phyloP scores from a whole-genome alignment of 1,140 invertebrate genomes.

The Drosophila littoralis region DNA sequence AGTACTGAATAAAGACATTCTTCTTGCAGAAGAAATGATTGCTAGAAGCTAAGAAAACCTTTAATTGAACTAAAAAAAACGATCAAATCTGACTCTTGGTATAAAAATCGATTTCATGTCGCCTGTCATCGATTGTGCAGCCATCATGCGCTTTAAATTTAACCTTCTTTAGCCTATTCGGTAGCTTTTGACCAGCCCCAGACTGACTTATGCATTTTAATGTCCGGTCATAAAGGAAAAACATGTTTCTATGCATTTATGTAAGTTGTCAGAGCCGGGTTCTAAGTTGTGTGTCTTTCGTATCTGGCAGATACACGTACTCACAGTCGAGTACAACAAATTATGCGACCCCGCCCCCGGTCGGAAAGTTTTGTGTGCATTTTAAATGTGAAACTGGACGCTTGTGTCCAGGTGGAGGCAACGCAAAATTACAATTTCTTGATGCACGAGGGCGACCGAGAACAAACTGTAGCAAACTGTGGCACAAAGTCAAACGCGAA shows the following conservation, averaged over 20 bases:
- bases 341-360: conserved; percentile 43
- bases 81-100: neutral
- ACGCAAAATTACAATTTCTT: conserved; percentile 61
- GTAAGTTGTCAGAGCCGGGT: conserved; percentile 10
- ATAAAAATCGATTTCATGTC: conserved; percentile 1
- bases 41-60: neutral
- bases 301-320: conserved; percentile 16
- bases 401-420: conserved; percentile 28
- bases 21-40: too few relatives aligned
- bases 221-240: conserved; percentile 34
- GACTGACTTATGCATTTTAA: conserved; percentile 41
- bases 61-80: neutral
- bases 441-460: conserved; percentile 2
- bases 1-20: neutral
- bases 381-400: conserved; percentile 31
- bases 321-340: conserved; percentile 26
- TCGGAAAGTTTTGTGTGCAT: conserved; percentile 43
- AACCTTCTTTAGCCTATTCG: neutral
- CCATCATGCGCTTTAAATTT: neutral
- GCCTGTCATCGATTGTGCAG: neutral
- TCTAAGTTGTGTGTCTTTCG: neutral
- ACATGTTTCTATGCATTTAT: conserved; percentile 44
- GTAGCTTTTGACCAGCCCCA: neutral
- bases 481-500: conserved; percentile 22
- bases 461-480: conserved; percentile 17